Evolutionary conservation across 2,113 vertebrate genomes (phyloP).

Genomic region (Amphiprion ocellaris): DNA sequence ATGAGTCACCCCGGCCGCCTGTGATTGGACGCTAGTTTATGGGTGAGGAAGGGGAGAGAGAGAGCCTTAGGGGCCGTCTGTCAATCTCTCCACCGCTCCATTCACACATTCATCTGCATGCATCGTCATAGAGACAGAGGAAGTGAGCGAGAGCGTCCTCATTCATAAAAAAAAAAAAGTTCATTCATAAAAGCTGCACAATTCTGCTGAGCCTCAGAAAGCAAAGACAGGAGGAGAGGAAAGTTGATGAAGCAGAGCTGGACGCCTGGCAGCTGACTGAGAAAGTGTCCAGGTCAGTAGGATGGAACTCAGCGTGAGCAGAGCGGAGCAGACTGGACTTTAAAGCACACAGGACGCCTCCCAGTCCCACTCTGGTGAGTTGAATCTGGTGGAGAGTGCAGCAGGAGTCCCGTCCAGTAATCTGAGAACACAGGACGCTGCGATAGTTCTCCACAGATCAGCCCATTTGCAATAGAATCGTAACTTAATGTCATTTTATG

Average conservation of each 20-base stretch:
- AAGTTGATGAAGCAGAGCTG: constrained; percentile 50
- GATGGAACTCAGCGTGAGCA: constrained; percentile 47
- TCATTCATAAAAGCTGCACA: constrained; percentile 92
- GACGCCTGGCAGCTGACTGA: constrained; percentile 33
- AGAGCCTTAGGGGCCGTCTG: constrained; percentile 83
- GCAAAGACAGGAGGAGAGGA: constrained; percentile 37
- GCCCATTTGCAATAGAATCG: not conserved
- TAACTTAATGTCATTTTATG: constrained; percentile 9
- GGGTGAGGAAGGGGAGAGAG: constrained; percentile 64
- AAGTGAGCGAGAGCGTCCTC: constrained; percentile 70
- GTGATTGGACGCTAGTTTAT: constrained; percentile 86
- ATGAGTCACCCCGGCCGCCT: constrained; percentile 87
- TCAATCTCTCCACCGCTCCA: constrained; percentile 90
- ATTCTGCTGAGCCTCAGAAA: constrained; percentile 58
- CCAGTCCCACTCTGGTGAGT: constrained; percentile 69
- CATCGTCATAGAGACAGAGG: constrained; percentile 74
- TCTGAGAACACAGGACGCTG: not conserved
- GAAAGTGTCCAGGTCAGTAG: constrained; percentile 40
- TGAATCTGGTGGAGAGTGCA: constrained; percentile 7
- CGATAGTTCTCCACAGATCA: not conserved
- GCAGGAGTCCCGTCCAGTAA: constrained; percentile 5
- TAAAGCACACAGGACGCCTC: constrained; percentile 48
- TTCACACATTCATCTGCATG: constrained; percentile 90
- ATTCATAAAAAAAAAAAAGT: constrained; percentile 88
- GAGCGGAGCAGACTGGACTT: constrained; percentile 45